Evolutionary conservation across 2,888 invertebrate species (phyloP).

Genomic region (Caenorhabditis afra): DNA sequence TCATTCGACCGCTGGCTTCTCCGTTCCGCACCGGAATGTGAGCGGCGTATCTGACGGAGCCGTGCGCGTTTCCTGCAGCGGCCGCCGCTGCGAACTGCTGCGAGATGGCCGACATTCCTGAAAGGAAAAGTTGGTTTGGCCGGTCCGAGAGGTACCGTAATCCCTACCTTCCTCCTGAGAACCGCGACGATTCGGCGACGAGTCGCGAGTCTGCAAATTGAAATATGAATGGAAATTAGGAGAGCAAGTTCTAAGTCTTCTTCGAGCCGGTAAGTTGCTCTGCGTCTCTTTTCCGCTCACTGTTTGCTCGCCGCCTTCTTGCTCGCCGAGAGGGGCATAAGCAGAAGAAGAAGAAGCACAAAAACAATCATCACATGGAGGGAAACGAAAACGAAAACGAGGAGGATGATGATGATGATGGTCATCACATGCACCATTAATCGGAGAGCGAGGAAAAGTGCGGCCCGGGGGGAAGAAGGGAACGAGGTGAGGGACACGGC

Average conservation of each 20-base stretch:
- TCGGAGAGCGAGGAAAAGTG: conserved; percentile 4
- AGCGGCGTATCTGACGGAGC: conserved; percentile 74
- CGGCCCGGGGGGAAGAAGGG: neutral
- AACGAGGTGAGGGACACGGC: neutral
- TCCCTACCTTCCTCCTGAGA: conserved; percentile 54
- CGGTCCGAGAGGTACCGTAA: neutral
- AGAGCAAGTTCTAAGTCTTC: conserved; percentile 9
- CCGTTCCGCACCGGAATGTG: conserved; percentile 74
- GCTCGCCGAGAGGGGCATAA: neutral
- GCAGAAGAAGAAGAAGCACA: conserved; percentile 43
- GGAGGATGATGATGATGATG: conserved; percentile 22
- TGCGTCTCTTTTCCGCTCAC: conserved; percentile 13
- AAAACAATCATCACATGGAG: conserved; percentile 53
- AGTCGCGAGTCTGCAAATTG: conserved; percentile 61
- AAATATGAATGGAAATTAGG: conserved; percentile 25
- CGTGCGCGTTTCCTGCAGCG: conserved; percentile 64
- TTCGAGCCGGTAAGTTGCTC: conserved; percentile 39
- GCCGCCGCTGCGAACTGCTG: conserved; percentile 70
- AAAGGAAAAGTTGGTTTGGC: no score
- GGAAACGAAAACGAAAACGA: conserved; percentile 4
- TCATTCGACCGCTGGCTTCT: conserved; percentile 65
- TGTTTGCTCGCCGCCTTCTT: conserved; percentile 46
- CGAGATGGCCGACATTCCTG: conserved; percentile 60
- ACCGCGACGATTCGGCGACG: conserved; percentile 61
- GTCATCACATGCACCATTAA: conserved; percentile 44